phyloP scores from a whole-genome alignment of 2,797 vertebrate genomes.

The Megaceryle alcyon region DNA sequence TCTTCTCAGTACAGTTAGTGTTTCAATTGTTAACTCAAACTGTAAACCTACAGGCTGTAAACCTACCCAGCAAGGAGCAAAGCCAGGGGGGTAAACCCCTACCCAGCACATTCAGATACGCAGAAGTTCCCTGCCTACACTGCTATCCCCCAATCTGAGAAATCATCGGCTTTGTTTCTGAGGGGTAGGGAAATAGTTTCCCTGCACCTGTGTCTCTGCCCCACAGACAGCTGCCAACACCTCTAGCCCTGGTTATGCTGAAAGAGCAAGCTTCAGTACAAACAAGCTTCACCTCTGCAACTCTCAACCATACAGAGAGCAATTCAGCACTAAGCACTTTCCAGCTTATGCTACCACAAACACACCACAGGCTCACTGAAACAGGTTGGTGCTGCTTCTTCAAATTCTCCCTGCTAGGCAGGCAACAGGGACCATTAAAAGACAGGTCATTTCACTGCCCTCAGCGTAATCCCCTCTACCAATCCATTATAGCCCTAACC shows the following conservation, averaged over 20 bases:
- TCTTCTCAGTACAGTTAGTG: background rate
- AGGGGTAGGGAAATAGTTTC: background rate
- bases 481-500: background rate
- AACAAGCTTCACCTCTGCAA: background rate
- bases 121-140: background rate
- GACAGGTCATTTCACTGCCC: background rate
- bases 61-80: background rate
- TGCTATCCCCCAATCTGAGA: background rate
- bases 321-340: background rate
- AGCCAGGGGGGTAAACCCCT: background rate
- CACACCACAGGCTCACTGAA: rapidly evolving
- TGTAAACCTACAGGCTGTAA: background rate
- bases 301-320: background rate
- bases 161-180: background rate
- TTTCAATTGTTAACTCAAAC: too few species aligned
- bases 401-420: background rate
- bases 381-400: background rate
- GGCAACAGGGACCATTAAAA: background rate
- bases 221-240: background rate
- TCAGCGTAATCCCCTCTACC: too few species aligned
- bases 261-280: background rate
- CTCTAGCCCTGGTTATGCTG: background rate
- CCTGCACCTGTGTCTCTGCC: background rate
- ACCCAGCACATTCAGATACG: background rate
- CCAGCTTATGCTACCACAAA: background rate